Evolutionary conservation across 2,113 vertebrate genomes (phyloP), one percentile per base, ranked within the genome.

Genomic region (Misgurnus mizolepis): DNA sequence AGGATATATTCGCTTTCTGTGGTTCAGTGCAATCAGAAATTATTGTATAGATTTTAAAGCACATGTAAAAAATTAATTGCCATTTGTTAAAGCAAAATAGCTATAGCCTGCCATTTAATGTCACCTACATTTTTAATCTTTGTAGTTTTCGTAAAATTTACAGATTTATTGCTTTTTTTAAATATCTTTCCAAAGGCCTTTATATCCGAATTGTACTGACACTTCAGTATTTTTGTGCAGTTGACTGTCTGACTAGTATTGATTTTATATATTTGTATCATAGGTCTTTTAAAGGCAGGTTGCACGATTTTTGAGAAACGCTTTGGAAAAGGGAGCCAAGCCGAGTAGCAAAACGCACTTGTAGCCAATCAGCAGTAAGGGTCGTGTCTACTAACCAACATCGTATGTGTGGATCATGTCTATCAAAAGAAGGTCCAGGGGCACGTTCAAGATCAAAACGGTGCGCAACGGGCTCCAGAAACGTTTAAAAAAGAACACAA

Each of bases 161-260:
- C 5, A 7, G 5, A 56, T 40, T 56, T 41, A 56, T 2, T 53
- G 49, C 17, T 56, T 40, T 70, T 69, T 53, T 18, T 18, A 58
- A 15, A 14, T n/a, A 3, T 50, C n/a, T 75, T 64, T 43, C 40
- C 64, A 66, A 66, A 43, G 12, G 40, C 1, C 12, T 66, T 66
- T 64, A 8, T 64, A 11, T 64, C 7, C 22, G 1, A 64, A 64
- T 75, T 62, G 22, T 64, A 64, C 73, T 64, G 43, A 64, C 7
- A 15, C 15, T 64, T 18, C 43, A 39, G 73, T 75, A 75, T 64
- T 11, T 10, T 22, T 67, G 49, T 74, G 22, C 6, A 45, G 50
- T 80, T 65, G 47, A 15, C 34, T 74, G 39, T 65, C 47, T 66
- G 50, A 72, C 4, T 11, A 65, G 61, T 67, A 67, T 55, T 43